Evolutionary conservation across 2,113 vertebrate species (phyloP), one percentile per base, ranked within the genome.

Genomic region (Ceyx cyanopectus): DNA sequence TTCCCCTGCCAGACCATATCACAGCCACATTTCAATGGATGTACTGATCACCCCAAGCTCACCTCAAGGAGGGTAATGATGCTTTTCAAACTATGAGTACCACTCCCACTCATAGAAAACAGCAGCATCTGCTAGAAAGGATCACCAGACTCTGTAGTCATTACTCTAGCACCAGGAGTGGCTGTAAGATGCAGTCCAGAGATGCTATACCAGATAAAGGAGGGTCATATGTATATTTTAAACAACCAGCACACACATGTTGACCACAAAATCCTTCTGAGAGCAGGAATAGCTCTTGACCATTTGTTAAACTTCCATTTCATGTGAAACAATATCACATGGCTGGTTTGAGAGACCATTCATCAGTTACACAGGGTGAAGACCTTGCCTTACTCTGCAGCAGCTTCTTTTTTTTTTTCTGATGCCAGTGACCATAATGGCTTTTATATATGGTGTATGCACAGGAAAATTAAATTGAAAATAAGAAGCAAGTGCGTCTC

Each of bases 1-100:
- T 32, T 75, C 15, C 43, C 5, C 1, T 4, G 3, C 15, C 46
- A 82, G 53, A 27, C 48, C 43, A 60, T 4, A 9, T 10, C 0
- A 21, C 30, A 72, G 26, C 13, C 9, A 1, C 1, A 1, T 27
- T 68, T 63, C n/a, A n/a, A 8, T 2, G 1, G 1, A 34, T 2
- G 1, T 4, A 1, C 12, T 3, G 1, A 16, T 23, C 2, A 3
- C 10, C 11, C 21, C 30, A 32, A 37, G 8, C 24, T 79, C 19
- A 27, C 5, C 9, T 60, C 1, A 0, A 23, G 21, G 1, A 79
- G 29, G 27, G 32, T 2, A 19, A 7, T 27, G 18, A 37, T 41
- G 21, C 23, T 50, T 62, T 81, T 30, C 63, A 34, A n/a, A 48
- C 10, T 9, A 14, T 2, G 12, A 12, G 27, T 10, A 46, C 0